phyloP scores from a whole-genome alignment of 2,797 vertebrate genomes.

The Melanotaenia nigrans region DNA sequence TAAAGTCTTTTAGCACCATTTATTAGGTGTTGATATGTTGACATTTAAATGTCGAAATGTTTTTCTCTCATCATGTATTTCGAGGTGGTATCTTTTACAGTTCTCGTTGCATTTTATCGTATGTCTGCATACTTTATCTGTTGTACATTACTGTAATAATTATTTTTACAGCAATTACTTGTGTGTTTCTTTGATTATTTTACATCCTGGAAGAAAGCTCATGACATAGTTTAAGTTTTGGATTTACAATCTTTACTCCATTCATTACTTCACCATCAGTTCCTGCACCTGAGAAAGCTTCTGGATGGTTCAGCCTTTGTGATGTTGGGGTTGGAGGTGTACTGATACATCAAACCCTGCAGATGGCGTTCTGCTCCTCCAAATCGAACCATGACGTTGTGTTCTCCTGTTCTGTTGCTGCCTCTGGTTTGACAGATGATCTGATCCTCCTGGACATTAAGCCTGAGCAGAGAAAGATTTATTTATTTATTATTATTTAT shows the following conservation, averaged over 20 bases:
- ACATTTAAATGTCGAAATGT: too few relatives aligned
- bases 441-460: constrained; percentile 83
- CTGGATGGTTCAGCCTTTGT: constrained; percentile 89
- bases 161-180: too few relatives aligned
- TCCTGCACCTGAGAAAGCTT: constrained; percentile 91
- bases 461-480: constrained; percentile 45
- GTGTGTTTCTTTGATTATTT: too few relatives aligned
- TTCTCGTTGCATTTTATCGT: too few relatives aligned
- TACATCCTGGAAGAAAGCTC: too few relatives aligned
- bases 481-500: background rate
- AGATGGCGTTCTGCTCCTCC: constrained; percentile 88
- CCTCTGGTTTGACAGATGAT: constrained; percentile 87
- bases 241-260: background rate
- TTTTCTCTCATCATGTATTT: too few relatives aligned
- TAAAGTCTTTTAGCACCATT: too few relatives aligned
- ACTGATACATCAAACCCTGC: constrained; percentile 84
- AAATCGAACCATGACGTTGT: constrained; percentile 86
- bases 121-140: too few relatives aligned
- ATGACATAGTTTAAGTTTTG: background rate
- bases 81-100: too few relatives aligned
- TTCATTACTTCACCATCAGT: background rate
- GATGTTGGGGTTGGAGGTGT: constrained; percentile 92
- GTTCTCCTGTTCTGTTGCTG: constrained; percentile 84
- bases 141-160: too few relatives aligned
- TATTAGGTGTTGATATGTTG: too few relatives aligned